Base-by-base conservation (phyloP, 2,888 invertebrate genomes). In the Eucera pruinosa region DNA sequence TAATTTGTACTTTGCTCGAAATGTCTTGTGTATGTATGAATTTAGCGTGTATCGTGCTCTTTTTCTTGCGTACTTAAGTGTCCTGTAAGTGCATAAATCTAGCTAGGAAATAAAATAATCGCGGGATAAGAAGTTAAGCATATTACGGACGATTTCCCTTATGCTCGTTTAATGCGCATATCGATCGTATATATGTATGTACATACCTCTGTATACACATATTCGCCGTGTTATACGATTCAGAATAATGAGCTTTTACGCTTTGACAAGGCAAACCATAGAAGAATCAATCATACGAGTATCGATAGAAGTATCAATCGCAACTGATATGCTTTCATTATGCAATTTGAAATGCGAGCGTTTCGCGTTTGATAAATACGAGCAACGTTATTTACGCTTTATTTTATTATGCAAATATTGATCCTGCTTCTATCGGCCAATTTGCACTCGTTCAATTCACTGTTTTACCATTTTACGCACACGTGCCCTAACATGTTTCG, bases 61-160 rank as follows among this genome's bases (percentile, higher is more conserved):
- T n/a, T n/a, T n/a, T n/a, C n/a, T n/a, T n/a, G n/a, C n/a, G n/a
- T n/a, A n/a, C n/a, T n/a, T n/a, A n/a, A n/a, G n/a, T n/a, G n/a
- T n/a, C n/a, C n/a, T n/a, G n/a, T n/a, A n/a, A n/a, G n/a, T n/a
- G n/a, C n/a, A n/a, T n/a, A n/a, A n/a, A n/a, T n/a, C n/a, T n/a
- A n/a, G n/a, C n/a, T n/a, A n/a, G n/a, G n/a, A n/a, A n/a, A n/a
- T n/a, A n/a, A n/a, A n/a, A n/a, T n/a, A n/a, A n/a, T n/a, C n/a
- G n/a, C n/a, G n/a, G n/a, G n/a, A n/a, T n/a, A n/a, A n/a, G n/a
- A n/a, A n/a, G n/a, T n/a, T n/a, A n/a, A n/a, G n/a, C n/a, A 41
- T n/a, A 30, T 65, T 54, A 33, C 30, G 7, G 67, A 66, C 20
- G 36, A 77, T 77, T 68, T 77, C 20, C 45, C 23, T 62, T 39